Percentiles rank a stretch among this genome's conserved stretches.
Conservation (phyloP, 1,140 invertebrate genomes). For the Aporrectodea caliginosa region DNA sequence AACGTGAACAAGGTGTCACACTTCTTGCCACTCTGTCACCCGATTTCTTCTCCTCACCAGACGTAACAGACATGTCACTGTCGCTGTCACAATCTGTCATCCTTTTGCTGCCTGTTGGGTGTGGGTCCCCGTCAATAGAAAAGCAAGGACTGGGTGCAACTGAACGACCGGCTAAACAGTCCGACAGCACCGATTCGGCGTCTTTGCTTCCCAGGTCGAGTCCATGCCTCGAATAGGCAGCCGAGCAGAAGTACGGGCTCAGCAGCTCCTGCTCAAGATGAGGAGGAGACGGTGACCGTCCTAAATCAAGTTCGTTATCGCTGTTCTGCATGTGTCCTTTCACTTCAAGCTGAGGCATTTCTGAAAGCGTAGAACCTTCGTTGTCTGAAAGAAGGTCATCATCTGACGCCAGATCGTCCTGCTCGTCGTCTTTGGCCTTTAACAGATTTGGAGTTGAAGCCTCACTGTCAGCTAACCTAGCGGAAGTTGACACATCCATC, state of each 20-base stretch:
- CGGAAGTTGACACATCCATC: not conserved
- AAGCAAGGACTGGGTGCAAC: not conserved
- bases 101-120: not conserved
- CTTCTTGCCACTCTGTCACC: not conserved
- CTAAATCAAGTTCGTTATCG: not conserved
- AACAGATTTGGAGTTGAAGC: not conserved
- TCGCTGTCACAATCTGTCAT: not conserved
- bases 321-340: not conserved
- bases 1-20: not conserved
- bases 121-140: not conserved
- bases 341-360: not conserved
- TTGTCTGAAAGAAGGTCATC: not conserved
- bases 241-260: not conserved
- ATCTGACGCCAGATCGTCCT: not conserved
- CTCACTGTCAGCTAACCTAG: not conserved
- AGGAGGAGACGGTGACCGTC: not conserved
- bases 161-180: not conserved
- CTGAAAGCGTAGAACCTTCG: not conserved
- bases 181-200: not conserved
- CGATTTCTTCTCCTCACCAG: not conserved
- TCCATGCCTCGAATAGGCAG: not conserved
- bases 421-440: not conserved
- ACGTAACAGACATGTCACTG: not conserved
- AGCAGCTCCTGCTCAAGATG: not conserved
- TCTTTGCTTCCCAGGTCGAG: not conserved